Conservation (phyloP, 2,888 invertebrate species). For the Eilema depressum region DNA sequence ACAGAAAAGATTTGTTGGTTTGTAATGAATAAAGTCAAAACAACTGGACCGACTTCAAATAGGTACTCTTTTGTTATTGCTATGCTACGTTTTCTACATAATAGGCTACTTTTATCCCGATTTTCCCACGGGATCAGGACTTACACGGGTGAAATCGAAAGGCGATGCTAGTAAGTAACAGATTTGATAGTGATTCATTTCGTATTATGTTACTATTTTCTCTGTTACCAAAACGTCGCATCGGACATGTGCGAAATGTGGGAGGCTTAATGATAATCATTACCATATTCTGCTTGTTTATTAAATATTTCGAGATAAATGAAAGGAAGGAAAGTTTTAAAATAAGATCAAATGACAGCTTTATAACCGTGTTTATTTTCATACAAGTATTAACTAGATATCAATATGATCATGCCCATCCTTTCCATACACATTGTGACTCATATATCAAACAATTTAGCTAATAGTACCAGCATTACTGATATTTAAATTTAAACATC, state of each 20-base stretch:
- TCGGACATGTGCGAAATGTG: background rate
- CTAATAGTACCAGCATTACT: conserved; percentile 6
- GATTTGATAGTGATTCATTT: no score
- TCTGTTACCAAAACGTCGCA: no score
- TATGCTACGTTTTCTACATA: no score
- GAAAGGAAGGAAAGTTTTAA: background rate
- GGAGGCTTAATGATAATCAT: background rate
- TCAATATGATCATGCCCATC: background rate
- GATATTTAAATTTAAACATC: conserved; percentile 19
- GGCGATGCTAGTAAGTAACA: no score
- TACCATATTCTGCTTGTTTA: background rate
- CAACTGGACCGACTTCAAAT: no score
- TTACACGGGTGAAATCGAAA: no score
- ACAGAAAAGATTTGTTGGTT: no score
- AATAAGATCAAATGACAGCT: background rate
- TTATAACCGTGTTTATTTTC: background rate
- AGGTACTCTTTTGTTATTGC: no score
- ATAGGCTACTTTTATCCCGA: no score
- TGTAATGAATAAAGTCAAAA: no score
- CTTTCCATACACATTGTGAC: background rate
- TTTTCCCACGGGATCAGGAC: no score
- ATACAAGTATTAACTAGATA: background rate
- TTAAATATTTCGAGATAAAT: background rate
- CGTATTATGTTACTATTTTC: no score
- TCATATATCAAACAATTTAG: conserved; percentile 7